Percentiles rank a stretch among this genome's conserved stretches.
These are phyloP conservation scores for Rhabdornis inornatus DNA, from an alignment of 2,113 vertebrate species.

Conservation along the genomic window DNA sequence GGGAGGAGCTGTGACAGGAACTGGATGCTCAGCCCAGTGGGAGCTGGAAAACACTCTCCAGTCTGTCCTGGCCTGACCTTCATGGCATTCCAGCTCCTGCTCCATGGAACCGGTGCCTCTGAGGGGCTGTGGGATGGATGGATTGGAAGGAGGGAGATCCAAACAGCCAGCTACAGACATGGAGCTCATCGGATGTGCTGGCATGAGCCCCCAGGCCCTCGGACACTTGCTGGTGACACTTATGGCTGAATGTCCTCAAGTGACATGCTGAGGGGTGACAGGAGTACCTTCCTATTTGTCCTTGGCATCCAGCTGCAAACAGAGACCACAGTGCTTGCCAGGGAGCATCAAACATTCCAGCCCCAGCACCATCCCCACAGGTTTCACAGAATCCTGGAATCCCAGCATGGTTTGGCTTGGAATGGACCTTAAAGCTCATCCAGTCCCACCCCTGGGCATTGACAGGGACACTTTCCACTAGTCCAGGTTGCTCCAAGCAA, in stretches of 20 bases:
- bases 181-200: fast-evolving
- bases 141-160: not conserved
- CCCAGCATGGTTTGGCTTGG: not conserved
- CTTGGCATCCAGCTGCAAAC: conserved; percentile 46
- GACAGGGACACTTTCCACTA: not conserved
- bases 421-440: not conserved
- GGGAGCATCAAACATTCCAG: not conserved
- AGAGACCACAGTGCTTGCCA: not conserved
- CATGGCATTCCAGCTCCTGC: fast-evolving
- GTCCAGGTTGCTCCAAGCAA: not conserved
- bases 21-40: not conserved
- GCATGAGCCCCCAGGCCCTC: fast-evolving
- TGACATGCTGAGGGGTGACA: not conserved
- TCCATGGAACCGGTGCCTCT: not conserved
- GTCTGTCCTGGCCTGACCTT: not conserved
- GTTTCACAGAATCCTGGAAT: not conserved
- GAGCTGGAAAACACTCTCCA: not conserved
- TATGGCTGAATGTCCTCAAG: fast-evolving
- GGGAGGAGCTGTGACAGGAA: not conserved
- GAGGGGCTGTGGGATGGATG: fast-evolving
- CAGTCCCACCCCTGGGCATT: not conserved
- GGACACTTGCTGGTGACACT: not conserved
- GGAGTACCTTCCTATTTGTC: not conserved
- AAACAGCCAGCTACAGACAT: fast-evolving
- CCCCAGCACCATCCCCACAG: not conserved